A percentile compares a stretch with the other conserved stretches of the same genome.
These are phyloP conservation scores for Iguana delicatissima DNA, from an alignment of 2,797 vertebrate species.

Conservation along the genomic window DNA sequence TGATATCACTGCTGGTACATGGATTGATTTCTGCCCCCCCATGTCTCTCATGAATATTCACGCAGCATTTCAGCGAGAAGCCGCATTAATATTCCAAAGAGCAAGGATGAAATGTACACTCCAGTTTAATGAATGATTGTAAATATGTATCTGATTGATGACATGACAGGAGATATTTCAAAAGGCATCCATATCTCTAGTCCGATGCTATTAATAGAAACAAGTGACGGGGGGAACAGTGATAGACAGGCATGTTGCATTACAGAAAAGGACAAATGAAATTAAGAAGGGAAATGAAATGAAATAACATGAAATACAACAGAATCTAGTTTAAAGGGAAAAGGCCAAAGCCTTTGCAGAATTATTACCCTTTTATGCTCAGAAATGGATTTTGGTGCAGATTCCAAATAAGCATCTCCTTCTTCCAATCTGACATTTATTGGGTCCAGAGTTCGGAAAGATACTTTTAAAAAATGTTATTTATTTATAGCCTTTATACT, in stretches of 20 bases:
- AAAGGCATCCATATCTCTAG: conserved; percentile 64
- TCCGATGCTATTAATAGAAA: conserved; percentile 39
- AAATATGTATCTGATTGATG: conserved; percentile 70
- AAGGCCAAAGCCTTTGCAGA: background rate
- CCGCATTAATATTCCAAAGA: conserved; percentile 74
- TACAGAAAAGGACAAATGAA: background rate
- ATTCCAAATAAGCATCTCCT: background rate
- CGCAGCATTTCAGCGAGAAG: conserved; percentile 69
- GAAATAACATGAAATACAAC: background rate
- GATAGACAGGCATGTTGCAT: background rate
- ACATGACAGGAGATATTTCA: conserved; percentile 52
- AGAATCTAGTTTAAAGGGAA: background rate
- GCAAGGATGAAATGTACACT: conserved; percentile 73
- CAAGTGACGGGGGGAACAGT: conserved; percentile 28
- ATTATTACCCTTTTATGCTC: background rate
- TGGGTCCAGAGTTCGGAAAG: background rate
- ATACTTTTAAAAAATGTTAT: no score
- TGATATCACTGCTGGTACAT: conserved; percentile 66
- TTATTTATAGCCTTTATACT: no score
- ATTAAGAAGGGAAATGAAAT: background rate
- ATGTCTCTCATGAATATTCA: conserved; percentile 72
- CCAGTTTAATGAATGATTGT: conserved; percentile 74
- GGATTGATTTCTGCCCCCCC: conserved; percentile 44
- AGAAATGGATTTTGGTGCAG: background rate
- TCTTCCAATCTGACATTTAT: background rate